Base-by-base conservation (phyloP, 35 echinoderm and acorn worm species). In the Nesometra sesokonis region DNA sequence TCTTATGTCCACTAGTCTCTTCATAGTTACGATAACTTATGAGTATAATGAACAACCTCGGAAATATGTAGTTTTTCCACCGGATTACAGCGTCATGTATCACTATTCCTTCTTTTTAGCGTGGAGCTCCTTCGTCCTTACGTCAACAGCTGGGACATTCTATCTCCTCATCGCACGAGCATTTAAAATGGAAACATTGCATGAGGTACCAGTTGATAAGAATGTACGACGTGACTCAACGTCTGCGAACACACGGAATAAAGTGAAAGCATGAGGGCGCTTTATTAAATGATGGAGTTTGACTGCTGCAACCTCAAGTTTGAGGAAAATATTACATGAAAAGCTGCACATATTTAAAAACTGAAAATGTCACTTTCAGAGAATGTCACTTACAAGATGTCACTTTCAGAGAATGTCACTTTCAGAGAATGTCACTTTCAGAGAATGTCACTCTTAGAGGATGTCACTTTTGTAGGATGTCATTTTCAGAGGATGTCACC, bases 111-210 rank as follows among this genome's bases (percentile, higher is more conserved):
- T 97, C 79, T 97, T 89, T 38, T 29, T 97, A 7, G 90, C 88
- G 31, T 97, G 94, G 91, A 89, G 85, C 32, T 88, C 94, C 0
- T 97, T 97, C 77, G 82, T 80, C 39, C 86, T 97, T 35, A 89
- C 88, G 21, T 35, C 90, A 1, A 86, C 90, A 35, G 93, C 91
- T 52, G 94, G 94, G 0, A 80, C 90, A 13, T 76, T 93, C 31
- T 97, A 93, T 78, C 84, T 97, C 2, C 83, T 97, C 17, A 81
- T 97, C 15, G 91, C 94, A 0, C 29, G 94, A 82, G 91, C 92
- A n/a, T 97, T 89, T 86, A 89, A 97, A 32, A 87, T 87, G 35
- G 91, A 97, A 46, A 91, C 93, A 76, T 85, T 97, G 32, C 93
- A 91, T 88, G 76, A 86, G 17, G 82, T 86, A 33, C 89, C 89